phyloP scores from a whole-genome alignment of 2,113 vertebrate genomes.

The Strix aluco region DNA sequence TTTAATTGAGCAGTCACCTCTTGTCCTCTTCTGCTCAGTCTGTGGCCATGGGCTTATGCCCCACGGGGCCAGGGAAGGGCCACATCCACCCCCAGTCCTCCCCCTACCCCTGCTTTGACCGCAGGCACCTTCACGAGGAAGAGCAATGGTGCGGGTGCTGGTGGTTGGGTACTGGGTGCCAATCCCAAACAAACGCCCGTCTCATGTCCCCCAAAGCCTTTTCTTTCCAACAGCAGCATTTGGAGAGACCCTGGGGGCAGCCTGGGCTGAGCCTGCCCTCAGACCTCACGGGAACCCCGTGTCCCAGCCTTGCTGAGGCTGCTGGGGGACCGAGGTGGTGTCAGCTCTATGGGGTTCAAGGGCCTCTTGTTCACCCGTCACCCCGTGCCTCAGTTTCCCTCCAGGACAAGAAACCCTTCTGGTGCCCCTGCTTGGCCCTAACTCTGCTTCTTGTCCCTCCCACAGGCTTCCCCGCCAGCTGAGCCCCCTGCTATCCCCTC shows the following conservation, averaged over 20 bases:
- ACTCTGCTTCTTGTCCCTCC: not conserved
- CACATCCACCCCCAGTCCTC: not conserved
- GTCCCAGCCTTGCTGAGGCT: not conserved
- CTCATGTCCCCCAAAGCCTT: not conserved
- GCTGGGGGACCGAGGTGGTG: not conserved
- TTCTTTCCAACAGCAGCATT: not conserved
- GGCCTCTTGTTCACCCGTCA: not conserved
- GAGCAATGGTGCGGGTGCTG: not conserved
- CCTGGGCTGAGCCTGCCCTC: not conserved
- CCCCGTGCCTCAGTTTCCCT: not conserved
- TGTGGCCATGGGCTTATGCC: not conserved
- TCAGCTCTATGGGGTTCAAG: not conserved
- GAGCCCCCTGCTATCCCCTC: not conserved
- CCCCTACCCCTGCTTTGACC: not conserved
- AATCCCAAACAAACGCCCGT: fast-evolving
- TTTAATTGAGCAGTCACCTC: not conserved
- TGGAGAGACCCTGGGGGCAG: not conserved
- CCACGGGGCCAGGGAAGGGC: not conserved
- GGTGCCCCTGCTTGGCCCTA: not conserved
- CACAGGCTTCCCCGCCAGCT: not conserved
- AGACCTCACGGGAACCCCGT: fast-evolving
- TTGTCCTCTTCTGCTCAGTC: not conserved
- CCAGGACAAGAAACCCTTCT: not conserved
- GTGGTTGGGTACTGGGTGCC: not conserved
- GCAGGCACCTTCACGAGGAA: not conserved